Base-by-base conservation (phyloP, 1,140 invertebrate genomes). In the Trachymyrmex septentrionalis region DNA sequence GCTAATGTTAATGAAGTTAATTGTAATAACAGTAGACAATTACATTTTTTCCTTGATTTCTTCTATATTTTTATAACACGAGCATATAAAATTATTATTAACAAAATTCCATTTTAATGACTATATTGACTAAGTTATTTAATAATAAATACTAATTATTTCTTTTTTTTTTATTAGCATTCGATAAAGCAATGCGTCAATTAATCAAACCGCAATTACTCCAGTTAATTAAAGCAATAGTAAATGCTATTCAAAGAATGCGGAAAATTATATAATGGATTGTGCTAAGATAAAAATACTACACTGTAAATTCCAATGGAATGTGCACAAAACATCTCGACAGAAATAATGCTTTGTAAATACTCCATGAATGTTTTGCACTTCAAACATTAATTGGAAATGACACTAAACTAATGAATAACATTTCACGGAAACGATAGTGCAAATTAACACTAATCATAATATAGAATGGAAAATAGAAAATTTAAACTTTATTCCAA, bases 1-100 rank as follows among this genome's bases (percentile, higher is more conserved):
- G 38, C 80, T 84, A 84, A 84, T 48, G 67, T 69, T 84, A 84
- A 84, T 48, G 69, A 84, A 73, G 55, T 73, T 84, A 84, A 84
- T 84, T 75, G 55, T 73, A 59, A 75, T 61, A 61, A 82, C 21
- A 38, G 30, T 30, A 44, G 27, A 34, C 21, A 53, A 63, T 19
- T 14, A 3, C 30, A 59, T 21, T 38, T 75, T 38, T 10, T 24
- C 48, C 1, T 0, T 19, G 2, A 19, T 48, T 30, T 48, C 14
- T 61, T 61, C 14, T 63, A 19, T 4, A 50, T 50, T 55, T 19
- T 72, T 12, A 19, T 57, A 72, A 66, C 10, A 44, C 14, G 6
- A 5, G 0, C 6, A 19, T n/a, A 27, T 38, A 50, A 81, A 71
- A 21, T 81, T 44, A 14, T n/a, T 7, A 57, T n/a, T 7, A 57